Base-by-base conservation (phyloP, 2,888 invertebrate genomes). In the Podabrus alpinus region DNA sequence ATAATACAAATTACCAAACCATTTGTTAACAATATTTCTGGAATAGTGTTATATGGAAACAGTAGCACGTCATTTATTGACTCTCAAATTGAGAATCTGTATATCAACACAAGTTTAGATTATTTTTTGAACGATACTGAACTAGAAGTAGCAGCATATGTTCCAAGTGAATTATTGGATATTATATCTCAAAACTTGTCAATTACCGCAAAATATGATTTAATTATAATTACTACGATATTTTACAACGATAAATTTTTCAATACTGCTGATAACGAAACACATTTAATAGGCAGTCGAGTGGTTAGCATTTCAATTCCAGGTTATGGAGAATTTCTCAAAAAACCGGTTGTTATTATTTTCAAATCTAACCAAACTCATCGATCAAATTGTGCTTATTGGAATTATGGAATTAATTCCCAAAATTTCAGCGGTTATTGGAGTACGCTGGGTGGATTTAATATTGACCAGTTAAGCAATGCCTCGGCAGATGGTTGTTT, bases 241-340 rank as follows among this genome's bases (percentile, higher is more conserved):
- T 86, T 82, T 78, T 81, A 82, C 24, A 84, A 84, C 64, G 84
- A 86, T 79, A 80, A 79, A 1, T 78, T 87, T 4, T 87, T 87
- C 73, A 81, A 83, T 24, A 80, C 81, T 67, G 79, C 80, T 21
- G 71, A 74, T 29, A 81, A 82, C 69, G 78, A 80, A 29, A 73
- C 76, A 21, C 76, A 73, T 13, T 80, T 69, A 24, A 77, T 67
- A 16, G 64, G 88, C 24, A 90, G 91, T 79, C 89, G 89, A 59
- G 88, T 93, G 15, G 85, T 92, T 15, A 92, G 92, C 68, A 86
- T 93, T 16, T 88, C 90, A 0, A 88, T 92, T 77, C 92, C 92
- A 2, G 91, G 91, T 0, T 90, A 82, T 72, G 88, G 88, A 15
- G 86, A 88, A 0, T 90, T 91, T 83, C 86, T 92, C 16, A 86